Conservation (phyloP, 2,113 vertebrate species). For the Microcebus jonahi region DNA sequence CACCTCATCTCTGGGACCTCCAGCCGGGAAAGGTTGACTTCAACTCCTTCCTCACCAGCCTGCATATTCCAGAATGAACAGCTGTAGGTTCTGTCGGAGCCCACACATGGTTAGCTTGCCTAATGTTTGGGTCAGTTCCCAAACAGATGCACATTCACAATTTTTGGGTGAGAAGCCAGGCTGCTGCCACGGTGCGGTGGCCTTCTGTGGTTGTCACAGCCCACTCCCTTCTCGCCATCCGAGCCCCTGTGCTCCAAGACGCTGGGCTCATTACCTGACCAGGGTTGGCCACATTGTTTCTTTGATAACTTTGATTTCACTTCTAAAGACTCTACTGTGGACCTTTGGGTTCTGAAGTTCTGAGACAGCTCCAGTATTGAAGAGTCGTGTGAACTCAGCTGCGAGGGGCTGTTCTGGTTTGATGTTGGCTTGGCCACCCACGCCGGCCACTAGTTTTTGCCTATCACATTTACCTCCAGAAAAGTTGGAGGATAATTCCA, state of each 20-base stretch:
- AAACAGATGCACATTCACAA: neutral
- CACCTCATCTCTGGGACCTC: neutral
- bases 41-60: too few relatives aligned
- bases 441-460: neutral
- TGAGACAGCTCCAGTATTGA: neutral
- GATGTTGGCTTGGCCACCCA: neutral
- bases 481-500: neutral
- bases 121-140: neutral
- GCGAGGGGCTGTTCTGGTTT: neutral
- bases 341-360: conserved; percentile 1
- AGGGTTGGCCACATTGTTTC: neutral
- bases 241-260: neutral
- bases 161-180: neutral
- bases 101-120: neutral
- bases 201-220: neutral
- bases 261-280: neutral
- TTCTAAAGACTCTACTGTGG: neutral
- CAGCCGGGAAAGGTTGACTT: too few relatives aligned
- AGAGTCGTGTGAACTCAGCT: neutral
- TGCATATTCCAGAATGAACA: neutral
- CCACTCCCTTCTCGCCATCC: neutral
- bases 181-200: rapidly evolving
- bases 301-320: neutral
- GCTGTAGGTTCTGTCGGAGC: neutral
- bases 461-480: neutral